A percentile compares a stretch with the other conserved stretches of the same genome.
phyloP scores from a whole-genome alignment of 2,888 invertebrate species.

The Abrostola tripartita region DNA sequence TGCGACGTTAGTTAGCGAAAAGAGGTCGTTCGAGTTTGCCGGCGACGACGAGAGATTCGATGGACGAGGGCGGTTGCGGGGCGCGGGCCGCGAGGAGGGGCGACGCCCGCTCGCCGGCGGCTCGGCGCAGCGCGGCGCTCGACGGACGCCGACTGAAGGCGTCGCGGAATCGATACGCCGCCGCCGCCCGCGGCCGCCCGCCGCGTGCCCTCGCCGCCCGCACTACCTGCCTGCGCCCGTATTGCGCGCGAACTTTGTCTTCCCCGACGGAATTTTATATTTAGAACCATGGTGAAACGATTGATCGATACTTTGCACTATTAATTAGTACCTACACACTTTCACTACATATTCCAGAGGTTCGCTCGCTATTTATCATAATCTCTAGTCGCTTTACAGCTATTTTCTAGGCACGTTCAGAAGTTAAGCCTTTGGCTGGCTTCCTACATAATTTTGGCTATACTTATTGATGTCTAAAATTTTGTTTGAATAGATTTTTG shows the following conservation, averaged over 20 bases:
- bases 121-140: constrained; percentile 88
- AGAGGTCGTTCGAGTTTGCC: constrained; percentile 87
- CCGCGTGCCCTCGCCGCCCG: constrained; percentile 73
- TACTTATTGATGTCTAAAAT: constrained; percentile 25
- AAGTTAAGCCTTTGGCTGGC: constrained; percentile 29
- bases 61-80: constrained; percentile 65
- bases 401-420: constrained; percentile 36
- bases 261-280: constrained; percentile 87
- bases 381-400: constrained; percentile 24
- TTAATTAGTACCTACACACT: constrained; percentile 79
- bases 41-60: constrained; percentile 79
- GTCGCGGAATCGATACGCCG: constrained; percentile 85
- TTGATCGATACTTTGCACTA: constrained; percentile 88
- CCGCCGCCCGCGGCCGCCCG: constrained; percentile 78
- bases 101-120: constrained; percentile 82
- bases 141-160: constrained; percentile 87
- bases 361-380: constrained; percentile 19
- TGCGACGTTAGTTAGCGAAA: constrained; percentile 86
- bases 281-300: constrained; percentile 87
- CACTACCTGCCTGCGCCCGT: constrained; percentile 81
- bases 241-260: constrained; percentile 88
- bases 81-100: constrained; percentile 73
- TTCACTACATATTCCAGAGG: constrained; percentile 66
- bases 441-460: constrained; percentile 25
- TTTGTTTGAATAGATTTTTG: constrained; percentile 18